Evolutionary conservation across 1,140 invertebrate genomes (phyloP).

Genomic region (Drosophila micromelanica): DNA sequence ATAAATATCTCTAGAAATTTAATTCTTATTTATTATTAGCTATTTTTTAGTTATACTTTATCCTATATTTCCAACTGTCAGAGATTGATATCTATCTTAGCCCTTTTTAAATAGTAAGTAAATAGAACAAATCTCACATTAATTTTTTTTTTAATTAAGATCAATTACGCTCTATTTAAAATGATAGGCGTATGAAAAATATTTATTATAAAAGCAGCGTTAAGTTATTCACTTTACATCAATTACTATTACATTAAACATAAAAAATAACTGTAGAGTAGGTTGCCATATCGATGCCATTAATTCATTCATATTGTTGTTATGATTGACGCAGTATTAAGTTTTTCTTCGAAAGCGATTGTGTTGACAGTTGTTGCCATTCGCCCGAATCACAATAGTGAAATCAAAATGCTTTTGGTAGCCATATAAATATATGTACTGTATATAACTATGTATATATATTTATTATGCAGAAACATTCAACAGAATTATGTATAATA

Average conservation of each 20-base stretch:
- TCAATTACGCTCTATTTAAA: not conserved
- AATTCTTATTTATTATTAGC: too few relatives aligned
- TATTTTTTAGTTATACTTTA: too few relatives aligned
- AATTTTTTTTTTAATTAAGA: too few relatives aligned
- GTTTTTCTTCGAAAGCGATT: conserved; percentile 25
- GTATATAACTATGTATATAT: not conserved
- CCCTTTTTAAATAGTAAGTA: too few relatives aligned
- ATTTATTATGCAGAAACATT: conserved; percentile 3
- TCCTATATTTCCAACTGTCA: too few relatives aligned
- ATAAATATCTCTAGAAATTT: not conserved
- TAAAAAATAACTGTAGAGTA: not conserved
- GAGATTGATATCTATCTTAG: too few relatives aligned
- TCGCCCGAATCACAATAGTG: conserved; percentile 58
- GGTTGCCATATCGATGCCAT: conserved; percentile 4
- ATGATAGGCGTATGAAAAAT: not conserved
- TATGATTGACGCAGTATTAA: conserved; percentile 21
- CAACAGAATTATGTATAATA: conserved; percentile 13
- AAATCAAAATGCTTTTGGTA: conserved; percentile 59
- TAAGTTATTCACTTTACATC: not conserved
- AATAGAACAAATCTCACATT: too few relatives aligned
- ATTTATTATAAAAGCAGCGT: not conserved
- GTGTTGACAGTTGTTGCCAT: conserved; percentile 41
- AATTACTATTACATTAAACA: not conserved
- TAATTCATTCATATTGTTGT: conserved; percentile 4
- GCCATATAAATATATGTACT: not conserved